A percentile compares a stretch with the other conserved stretches of the same genome.
phyloP scores from a whole-genome alignment of 2,888 invertebrate genomes.

The Leptopilina syphax region DNA sequence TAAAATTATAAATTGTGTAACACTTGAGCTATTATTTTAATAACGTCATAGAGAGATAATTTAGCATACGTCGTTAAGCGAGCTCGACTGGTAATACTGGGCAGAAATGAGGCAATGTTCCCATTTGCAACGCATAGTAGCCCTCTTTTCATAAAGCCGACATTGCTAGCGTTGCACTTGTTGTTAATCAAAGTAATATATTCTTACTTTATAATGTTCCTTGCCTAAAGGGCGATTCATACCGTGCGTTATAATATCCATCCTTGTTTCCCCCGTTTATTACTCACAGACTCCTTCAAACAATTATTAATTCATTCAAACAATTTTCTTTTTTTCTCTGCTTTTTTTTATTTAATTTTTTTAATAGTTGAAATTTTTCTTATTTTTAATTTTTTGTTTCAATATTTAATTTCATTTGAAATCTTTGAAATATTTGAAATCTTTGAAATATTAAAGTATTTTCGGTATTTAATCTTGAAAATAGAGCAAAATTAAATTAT shows the following conservation, averaged over 20 bases:
- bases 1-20: not conserved
- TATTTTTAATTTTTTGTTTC: too few relatives aligned
- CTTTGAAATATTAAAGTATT: too few relatives aligned
- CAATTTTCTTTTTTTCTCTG: not conserved
- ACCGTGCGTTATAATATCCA: not conserved
- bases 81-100: conserved; percentile 16
- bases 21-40: conserved; percentile 3
- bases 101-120: conserved; percentile 21
- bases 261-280: not conserved
- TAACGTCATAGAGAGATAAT: not conserved
- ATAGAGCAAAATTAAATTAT: too few relatives aligned
- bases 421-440: too few relatives aligned
- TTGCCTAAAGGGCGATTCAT: not conserved
- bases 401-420: not conserved
- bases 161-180: conserved; percentile 6
- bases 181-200: conserved; percentile 24
- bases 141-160: conserved; percentile 14
- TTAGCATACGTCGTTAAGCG: conserved; percentile 25
- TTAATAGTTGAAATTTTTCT: too few relatives aligned
- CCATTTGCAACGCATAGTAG: conserved; percentile 16
- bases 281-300: not conserved
- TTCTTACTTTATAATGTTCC: conserved; percentile 29
- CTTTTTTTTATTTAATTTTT: too few relatives aligned
- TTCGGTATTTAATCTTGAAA: too few relatives aligned
- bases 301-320: not conserved